Evolutionary conservation across 2,888 invertebrate species (phyloP), one percentile per base, ranked within the genome.

Genomic region (Phaonia tiefii): DNA sequence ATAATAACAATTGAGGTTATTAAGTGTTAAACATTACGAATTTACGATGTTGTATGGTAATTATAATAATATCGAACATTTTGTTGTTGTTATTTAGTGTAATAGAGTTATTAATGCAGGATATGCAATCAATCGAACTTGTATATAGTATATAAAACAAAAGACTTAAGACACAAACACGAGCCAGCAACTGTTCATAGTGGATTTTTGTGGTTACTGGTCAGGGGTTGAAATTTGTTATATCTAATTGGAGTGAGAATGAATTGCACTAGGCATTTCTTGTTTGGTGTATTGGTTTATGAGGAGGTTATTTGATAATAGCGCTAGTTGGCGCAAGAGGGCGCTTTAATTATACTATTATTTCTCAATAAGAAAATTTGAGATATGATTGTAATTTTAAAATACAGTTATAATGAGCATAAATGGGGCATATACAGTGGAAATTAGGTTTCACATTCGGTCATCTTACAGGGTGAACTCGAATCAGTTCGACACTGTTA

Each of bases 21-120:
- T 54, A 80, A 75, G 75, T 72, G 79, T 63, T 80, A 80, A 80
- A 63, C 75, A 72, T 69, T 31, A 31, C 31, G 3, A 75, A 60
- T 69, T 37, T 54, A 46, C 51, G 67, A 39, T 72, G 69, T 63
- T 75, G 63, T 72, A 69, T 80, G 75, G 26, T 75, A 80, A 80
- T 75, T 80, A 75, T 44, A 60, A 63, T 69, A 44, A 63, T 63
- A 63, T 63, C 42, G 63, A 63, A 63, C 39, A 63, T 22, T n/a
- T n/a, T n/a, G n/a, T n/a, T n/a, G n/a, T n/a, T 42, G 31, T 56
- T 15, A 42, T 63, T n/a, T n/a, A n/a, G n/a, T 42, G 22, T 63
- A 42, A 63, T 22, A 63, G 13, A 20, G 17, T 39, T 63, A 42
- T 63, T 63, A 42, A 44, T 44, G 13, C 3, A 51, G 22, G 11